Evolutionary conservation across 2,113 vertebrate species (phyloP).

Genomic region (Anhinga rufa): DNA sequence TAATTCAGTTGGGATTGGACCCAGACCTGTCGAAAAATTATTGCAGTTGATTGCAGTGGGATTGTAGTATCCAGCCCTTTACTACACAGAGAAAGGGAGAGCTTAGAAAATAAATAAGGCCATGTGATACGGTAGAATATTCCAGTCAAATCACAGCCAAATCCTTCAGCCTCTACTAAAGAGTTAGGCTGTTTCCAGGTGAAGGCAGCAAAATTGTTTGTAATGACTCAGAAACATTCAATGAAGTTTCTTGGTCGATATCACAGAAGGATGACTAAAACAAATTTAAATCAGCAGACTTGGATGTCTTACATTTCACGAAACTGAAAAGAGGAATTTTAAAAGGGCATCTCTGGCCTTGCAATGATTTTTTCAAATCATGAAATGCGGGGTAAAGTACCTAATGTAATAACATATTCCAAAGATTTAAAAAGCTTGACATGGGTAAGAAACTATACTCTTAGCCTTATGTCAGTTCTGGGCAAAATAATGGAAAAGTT

Average conservation of each 20-base stretch:
- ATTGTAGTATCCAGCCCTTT: neutral
- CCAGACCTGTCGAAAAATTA: neutral
- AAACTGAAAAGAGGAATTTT: neutral
- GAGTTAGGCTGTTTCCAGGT: neutral
- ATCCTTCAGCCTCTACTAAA: neutral
- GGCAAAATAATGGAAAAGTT: constrained; percentile 4
- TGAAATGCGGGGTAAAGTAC: neutral
- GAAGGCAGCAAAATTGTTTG: neutral
- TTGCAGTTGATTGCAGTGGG: neutral
- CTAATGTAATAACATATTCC: neutral
- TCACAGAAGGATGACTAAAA: neutral
- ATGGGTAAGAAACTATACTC: neutral
- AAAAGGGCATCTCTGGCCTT: neutral
- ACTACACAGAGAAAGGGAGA: neutral
- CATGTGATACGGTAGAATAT: neutral
- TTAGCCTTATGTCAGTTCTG: neutral
- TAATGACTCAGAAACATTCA: neutral
- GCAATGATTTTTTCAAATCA: neutral
- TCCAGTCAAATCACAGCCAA: neutral
- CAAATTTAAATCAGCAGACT: neutral
- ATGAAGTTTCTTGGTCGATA: neutral
- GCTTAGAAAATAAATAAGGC: neutral
- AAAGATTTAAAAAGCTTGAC: neutral
- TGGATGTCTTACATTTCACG: neutral
- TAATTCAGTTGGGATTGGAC: neutral